Conservation (phyloP, 2,888 invertebrate species). For the Ochropleura plecta region DNA sequence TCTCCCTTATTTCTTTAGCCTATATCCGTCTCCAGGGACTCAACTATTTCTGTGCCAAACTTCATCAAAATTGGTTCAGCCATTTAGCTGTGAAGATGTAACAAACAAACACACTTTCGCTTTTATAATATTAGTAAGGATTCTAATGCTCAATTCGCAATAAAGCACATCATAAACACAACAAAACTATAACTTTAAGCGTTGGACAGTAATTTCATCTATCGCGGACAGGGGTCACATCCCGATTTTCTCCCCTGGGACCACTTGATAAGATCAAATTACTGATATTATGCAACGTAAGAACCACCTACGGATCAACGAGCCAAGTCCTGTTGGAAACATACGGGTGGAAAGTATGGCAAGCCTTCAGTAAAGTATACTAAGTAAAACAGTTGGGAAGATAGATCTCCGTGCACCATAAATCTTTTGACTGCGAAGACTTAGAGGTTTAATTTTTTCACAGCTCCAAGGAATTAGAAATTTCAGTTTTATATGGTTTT, state of each 20-base stretch:
- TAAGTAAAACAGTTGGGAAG: no score
- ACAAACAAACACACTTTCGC: no score
- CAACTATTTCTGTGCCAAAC: no score
- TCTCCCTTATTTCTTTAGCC: no score
- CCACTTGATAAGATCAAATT: constrained; percentile 81
- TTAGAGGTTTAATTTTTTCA: no score
- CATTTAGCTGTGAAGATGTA: no score
- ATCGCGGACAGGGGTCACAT: constrained; percentile 70
- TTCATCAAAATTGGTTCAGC: no score
- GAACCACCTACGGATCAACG: constrained; percentile 76
- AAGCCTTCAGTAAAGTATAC: background rate
- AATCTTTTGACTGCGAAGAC: no score
- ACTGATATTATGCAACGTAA: constrained; percentile 81
- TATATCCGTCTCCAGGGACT: no score
- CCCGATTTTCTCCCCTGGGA: constrained; percentile 76
- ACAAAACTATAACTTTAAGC: constrained; percentile 46
- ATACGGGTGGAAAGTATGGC: constrained; percentile 43
- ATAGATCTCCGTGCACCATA: no score
- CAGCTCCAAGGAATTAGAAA: no score
- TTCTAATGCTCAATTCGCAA: constrained; percentile 27
- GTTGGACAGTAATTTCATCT: constrained; percentile 73
- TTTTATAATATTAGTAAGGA: background rate
- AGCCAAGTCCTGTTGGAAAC: constrained; percentile 59
- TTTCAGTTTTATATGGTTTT: no score
- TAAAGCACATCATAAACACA: constrained; percentile 44